A percentile compares a stretch with the other conserved stretches of the same genome.
These are phyloP conservation scores for Coboldia fuscipes DNA, from an alignment of 1,140 invertebrate species.

Conservation along the genomic window DNA sequence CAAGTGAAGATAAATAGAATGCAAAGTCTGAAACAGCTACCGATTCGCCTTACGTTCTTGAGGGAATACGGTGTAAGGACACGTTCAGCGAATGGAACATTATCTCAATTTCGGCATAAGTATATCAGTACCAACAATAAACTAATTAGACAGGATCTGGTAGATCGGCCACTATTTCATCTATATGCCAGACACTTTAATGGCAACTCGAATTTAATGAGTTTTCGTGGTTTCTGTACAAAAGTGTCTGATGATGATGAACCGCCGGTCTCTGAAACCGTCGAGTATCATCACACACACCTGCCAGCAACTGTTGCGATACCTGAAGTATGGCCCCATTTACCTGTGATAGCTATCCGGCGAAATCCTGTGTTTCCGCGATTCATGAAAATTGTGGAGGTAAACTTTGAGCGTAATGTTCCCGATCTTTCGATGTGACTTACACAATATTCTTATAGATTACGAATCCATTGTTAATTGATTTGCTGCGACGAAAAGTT, in stretches of 20 bases:
- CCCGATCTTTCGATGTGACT: background rate
- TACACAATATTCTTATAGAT: slow-evolving; percentile 33
- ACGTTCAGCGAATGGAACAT: too few species aligned
- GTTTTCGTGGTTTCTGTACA: too few species aligned
- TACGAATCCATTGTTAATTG: slow-evolving; percentile 68
- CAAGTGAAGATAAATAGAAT: too few species aligned
- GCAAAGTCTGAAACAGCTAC: too few species aligned
- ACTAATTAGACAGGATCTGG: too few species aligned
- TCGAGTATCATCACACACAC: slow-evolving; percentile 21
- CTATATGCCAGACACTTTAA: too few species aligned
- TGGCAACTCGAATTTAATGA: too few species aligned
- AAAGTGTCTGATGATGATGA: slow-evolving; percentile 1
- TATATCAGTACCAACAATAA: too few species aligned
- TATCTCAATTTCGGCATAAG: too few species aligned
- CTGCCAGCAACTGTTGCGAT: slow-evolving; percentile 76
- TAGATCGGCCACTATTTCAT: too few species aligned
- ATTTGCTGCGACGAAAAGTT: slow-evolving; percentile 83
- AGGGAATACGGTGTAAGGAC: too few species aligned
- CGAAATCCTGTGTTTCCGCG: slow-evolving; percentile 93
- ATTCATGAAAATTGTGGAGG: slow-evolving; percentile 95
- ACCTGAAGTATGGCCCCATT: slow-evolving; percentile 90
- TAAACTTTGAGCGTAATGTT: slow-evolving; percentile 17
- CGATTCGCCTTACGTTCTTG: too few species aligned
- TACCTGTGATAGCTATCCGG: slow-evolving; percentile 85
- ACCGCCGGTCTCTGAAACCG: background rate